Conservation (phyloP, 2,113 vertebrate species). For the Seriola rivoliana region DNA sequence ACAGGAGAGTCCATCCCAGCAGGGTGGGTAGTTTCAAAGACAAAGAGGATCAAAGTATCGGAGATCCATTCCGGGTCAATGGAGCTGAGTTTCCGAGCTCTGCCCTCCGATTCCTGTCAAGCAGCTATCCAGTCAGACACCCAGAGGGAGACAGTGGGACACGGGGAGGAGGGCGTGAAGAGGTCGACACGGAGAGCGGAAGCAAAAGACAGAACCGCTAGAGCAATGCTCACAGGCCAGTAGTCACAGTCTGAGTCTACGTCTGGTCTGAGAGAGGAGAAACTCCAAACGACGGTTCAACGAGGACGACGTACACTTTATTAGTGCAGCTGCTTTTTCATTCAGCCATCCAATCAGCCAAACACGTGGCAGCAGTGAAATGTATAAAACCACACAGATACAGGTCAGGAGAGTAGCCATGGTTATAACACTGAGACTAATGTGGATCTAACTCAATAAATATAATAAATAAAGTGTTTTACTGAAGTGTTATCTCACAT, state of each 20-base stretch:
- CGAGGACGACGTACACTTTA: too few relatives aligned
- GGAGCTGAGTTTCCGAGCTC: constrained; percentile 35
- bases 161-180: not conserved
- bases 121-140: constrained; percentile 40
- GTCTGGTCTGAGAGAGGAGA: not conserved
- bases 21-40: constrained; percentile 40
- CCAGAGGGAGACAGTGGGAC: constrained; percentile 30
- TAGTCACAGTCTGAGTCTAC: not conserved
- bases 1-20: constrained; percentile 7
- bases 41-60: constrained; percentile 59
- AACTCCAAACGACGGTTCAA: too few relatives aligned
- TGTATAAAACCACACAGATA: too few relatives aligned
- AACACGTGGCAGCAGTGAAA: too few relatives aligned
- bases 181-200: not conserved
- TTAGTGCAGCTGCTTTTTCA: too few relatives aligned
- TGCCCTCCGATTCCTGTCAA: constrained; percentile 48
- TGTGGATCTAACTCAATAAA: too few relatives aligned
- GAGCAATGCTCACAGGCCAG: not conserved
- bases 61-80: constrained; percentile 62
- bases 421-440: too few relatives aligned
- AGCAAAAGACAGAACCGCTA: not conserved
- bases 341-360: too few relatives aligned
- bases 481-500: too few relatives aligned
- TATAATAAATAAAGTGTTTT: too few relatives aligned
- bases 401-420: too few relatives aligned